Conservation (phyloP, 2,888 invertebrate genomes). For the Hololepta plana region DNA sequence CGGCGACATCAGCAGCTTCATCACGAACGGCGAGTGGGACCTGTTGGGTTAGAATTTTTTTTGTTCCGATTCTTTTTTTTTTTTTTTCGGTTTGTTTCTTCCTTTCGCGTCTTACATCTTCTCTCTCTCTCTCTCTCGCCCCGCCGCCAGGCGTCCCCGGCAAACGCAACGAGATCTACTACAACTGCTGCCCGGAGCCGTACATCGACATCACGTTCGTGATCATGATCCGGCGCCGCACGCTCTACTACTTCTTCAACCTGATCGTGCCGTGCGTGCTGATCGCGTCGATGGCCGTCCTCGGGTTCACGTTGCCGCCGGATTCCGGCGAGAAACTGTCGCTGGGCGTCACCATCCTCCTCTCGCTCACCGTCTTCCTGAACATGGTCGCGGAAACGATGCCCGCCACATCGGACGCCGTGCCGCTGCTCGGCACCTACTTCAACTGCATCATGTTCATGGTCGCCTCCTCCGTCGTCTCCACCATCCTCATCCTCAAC, state of each 20-base stretch:
- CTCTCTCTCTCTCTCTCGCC: too few relatives aligned
- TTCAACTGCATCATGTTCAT: slow-evolving; percentile 99
- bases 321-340: slow-evolving; percentile 95
- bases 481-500: slow-evolving; percentile 93
- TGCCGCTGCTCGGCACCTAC: slow-evolving; percentile 64
- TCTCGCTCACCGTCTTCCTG: slow-evolving; percentile 94
- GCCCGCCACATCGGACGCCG: slow-evolving; percentile 93
- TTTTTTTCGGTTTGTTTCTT: too few relatives aligned
- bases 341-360: slow-evolving; percentile 76
- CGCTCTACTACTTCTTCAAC: slow-evolving; percentile 98
- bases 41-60: slow-evolving; percentile 65
- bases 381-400: slow-evolving; percentile 98
- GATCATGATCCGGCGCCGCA: slow-evolving; percentile 88
- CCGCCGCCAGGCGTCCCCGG: slow-evolving; percentile 87
- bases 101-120: too few relatives aligned
- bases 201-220: slow-evolving; percentile 94
- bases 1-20: slow-evolving; percentile 93
- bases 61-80: slow-evolving; percentile 5
- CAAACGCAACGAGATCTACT: slow-evolving; percentile 74
- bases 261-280: slow-evolving; percentile 97
- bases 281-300: slow-evolving; percentile 94
- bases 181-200: slow-evolving; percentile 87
- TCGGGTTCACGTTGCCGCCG: slow-evolving; percentile 95
- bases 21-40: slow-evolving; percentile 99
- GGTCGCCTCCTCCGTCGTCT: slow-evolving; percentile 96